Base-by-base conservation (phyloP, 1,140 invertebrate species). In the Globodera rostochiensis region DNA sequence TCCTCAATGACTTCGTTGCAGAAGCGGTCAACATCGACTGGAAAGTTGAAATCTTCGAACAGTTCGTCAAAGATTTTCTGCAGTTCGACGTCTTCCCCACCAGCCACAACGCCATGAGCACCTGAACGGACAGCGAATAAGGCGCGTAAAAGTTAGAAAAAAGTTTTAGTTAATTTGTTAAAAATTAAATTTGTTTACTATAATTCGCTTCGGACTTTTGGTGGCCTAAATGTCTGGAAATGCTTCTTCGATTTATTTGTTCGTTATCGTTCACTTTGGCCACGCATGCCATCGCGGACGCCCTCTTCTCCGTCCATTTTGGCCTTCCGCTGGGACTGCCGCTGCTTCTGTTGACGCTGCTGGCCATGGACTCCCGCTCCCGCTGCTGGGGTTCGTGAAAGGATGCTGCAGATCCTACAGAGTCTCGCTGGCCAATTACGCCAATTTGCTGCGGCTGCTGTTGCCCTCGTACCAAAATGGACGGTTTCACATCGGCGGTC, bases 1-100 rank as follows among this genome's bases (percentile, higher is more conserved):
- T 80, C 79, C 60, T 80, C 79, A 78, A 80, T 80, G 79, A 80
- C 47, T 80, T 80, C 79, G 75, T 80, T 80, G 79, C 79, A 80
- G 79, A 80, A 80, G 47, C 53, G 47, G 79, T 80, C 79, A 47
- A 80, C 75, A 78, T 80, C 70, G 70, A 80, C 76, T 78, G 76
- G 76, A 78, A 78, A 66, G 49, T 78, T 46, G 49, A 78, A 69
- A 47, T 78, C 76, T 67, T 21, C n/a, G 70, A 69, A 78, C 19
- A 80, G 77, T 45, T 80, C 79, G 70, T 80, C 75, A 70, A 80
- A 80, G 79, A 80, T 80, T 15, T 73, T 60, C 47, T 80, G 67
- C 76, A 80, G 69, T 25, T 80, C 79, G 79, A 74, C 25, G 76
- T 78, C 60, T 78, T 70, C 57, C 76, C 49, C 76, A 47, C 46